Evolutionary conservation across 2,797 vertebrate species (phyloP).

Genomic region (Danio albolineatus): DNA sequence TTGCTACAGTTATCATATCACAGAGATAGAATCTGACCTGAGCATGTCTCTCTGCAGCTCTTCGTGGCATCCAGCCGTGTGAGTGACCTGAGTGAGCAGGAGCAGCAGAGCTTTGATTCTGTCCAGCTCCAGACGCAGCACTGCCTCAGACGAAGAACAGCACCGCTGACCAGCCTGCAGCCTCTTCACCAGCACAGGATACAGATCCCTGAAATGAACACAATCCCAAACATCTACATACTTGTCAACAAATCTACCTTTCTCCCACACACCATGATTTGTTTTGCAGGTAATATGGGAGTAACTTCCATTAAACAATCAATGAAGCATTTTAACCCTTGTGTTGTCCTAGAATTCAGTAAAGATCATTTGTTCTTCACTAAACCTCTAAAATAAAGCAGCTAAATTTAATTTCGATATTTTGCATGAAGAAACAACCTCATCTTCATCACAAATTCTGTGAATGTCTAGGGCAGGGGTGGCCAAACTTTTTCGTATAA

Average conservation of each 20-base stretch:
- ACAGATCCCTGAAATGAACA: conserved; percentile 85
- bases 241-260: background rate
- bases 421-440: too few species aligned
- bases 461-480: too few species aligned
- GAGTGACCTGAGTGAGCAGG: conserved; percentile 87
- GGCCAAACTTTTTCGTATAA: too few species aligned
- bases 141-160: conserved; percentile 63
- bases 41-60: conserved; percentile 80
- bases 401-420: too few species aligned
- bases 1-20: background rate
- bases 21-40: conserved; percentile 64
- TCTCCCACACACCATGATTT: too few species aligned
- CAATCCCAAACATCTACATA: background rate
- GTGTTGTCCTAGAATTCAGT: too few species aligned
- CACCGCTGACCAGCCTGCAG: conserved; percentile 80
- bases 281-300: too few species aligned
- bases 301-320: too few species aligned
- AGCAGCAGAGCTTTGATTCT: conserved; percentile 83
- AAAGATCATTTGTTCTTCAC: too few species aligned
- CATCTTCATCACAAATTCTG: too few species aligned
- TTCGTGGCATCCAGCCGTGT: conserved; percentile 82
- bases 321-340: too few species aligned
- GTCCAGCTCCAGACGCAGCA: conserved; percentile 77
- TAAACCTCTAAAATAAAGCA: too few species aligned
- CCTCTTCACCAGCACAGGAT: conserved; percentile 85